Percentiles rank a stretch among this genome's conserved stretches.
Conservation (phyloP, 2,888 invertebrate species). For the Stegana nigrithorax region DNA sequence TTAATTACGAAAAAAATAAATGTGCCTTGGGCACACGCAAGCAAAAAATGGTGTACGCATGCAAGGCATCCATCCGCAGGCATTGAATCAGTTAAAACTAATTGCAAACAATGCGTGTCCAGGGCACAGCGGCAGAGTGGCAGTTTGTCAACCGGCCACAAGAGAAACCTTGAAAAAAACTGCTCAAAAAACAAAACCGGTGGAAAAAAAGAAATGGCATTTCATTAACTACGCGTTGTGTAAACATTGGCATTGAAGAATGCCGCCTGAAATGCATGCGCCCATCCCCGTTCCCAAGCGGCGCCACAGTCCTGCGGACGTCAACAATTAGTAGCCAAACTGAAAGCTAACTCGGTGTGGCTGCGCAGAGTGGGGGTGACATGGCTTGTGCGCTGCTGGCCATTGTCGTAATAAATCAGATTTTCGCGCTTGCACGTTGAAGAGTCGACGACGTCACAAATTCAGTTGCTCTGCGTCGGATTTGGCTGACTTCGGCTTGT, state of each 20-base stretch:
- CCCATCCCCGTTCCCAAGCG: background rate
- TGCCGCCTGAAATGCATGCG: background rate
- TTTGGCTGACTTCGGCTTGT: too few species aligned
- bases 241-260: conserved; percentile 36
- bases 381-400: conserved; percentile 20
- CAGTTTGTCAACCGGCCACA: too few species aligned
- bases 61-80: too few species aligned
- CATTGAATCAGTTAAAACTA: too few species aligned
- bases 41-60: too few species aligned
- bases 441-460: conserved; percentile 46
- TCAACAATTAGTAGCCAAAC: background rate
- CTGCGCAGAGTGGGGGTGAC: conserved; percentile 9
- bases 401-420: conserved; percentile 56
- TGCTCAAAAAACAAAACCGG: too few species aligned
- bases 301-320: background rate
- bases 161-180: too few species aligned
- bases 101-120: too few species aligned
- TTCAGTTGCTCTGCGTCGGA: too few species aligned
- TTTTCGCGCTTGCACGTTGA: conserved; percentile 42
- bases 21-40: too few species aligned
- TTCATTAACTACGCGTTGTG: conserved; percentile 54
- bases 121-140: too few species aligned
- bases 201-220: conserved; percentile 43
- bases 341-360: background rate
- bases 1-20: too few species aligned